These are phyloP conservation scores for Scaptomyza montana DNA, from an alignment of 1,140 invertebrate genomes.

Conservation along the genomic window DNA sequence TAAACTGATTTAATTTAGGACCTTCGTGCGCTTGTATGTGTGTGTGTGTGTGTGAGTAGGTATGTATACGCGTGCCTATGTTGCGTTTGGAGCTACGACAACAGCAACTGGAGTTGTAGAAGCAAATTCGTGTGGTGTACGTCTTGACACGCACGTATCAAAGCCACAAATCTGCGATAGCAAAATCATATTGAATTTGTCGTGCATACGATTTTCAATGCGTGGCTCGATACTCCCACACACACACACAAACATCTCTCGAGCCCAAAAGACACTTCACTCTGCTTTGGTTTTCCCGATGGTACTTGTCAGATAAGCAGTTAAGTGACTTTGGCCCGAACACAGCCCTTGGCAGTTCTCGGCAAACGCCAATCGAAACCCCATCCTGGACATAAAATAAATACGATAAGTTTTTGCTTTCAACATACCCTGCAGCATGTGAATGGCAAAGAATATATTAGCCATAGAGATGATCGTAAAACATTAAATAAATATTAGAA, in stretches of 20 bases:
- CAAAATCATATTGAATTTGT: constrained; percentile 80
- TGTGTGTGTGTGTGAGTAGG: constrained; percentile 11
- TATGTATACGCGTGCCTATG: constrained; percentile 17
- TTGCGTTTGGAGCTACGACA: constrained; percentile 19
- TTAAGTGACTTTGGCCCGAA: constrained; percentile 67
- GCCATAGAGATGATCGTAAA: background rate
- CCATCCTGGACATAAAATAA: constrained; percentile 53
- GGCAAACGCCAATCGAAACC: constrained; percentile 33
- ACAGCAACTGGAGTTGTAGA: constrained; percentile 23
- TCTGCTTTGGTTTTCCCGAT: constrained; percentile 61
- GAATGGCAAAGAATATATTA: background rate
- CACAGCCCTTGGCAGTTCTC: constrained; percentile 22
- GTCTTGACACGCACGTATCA: constrained; percentile 71
- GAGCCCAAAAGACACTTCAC: constrained; percentile 10
- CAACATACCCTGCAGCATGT: constrained; percentile 9
- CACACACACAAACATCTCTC: constrained; percentile 22
- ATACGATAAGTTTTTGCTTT: constrained; percentile 48
- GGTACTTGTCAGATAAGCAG: constrained; percentile 65
- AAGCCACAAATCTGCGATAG: constrained; percentile 32
- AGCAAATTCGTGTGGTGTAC: constrained; percentile 62
- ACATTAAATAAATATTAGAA: too few relatives aligned
- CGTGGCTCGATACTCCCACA: constrained; percentile 30
- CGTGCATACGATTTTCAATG: constrained; percentile 58
- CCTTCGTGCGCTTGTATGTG: constrained; percentile 28
- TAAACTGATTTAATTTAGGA: constrained; percentile 76